phyloP scores from a whole-genome alignment of 1,140 invertebrate species.

The Bombus turneri region DNA sequence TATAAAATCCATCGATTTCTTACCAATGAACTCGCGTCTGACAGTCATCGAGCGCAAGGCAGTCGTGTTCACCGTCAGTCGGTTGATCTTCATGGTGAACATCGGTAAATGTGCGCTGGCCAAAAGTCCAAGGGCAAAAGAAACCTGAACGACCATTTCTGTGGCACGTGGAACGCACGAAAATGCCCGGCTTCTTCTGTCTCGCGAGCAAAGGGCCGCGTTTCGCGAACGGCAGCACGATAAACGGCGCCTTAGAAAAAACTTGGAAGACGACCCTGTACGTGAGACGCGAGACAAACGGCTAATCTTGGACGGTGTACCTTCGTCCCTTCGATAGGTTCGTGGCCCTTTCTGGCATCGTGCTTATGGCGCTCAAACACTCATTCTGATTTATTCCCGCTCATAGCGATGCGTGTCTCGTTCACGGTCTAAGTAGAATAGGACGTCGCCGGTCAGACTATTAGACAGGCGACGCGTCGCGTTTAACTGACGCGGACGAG shows the following conservation, averaged over 20 bases:
- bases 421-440: conserved; percentile 22
- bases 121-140: conserved; percentile 31
- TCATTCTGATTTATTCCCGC: conserved; percentile 25
- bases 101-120: conserved; percentile 1
- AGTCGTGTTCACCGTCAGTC: background rate
- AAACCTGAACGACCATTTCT: conserved; percentile 48
- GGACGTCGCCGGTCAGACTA: conserved; percentile 28
- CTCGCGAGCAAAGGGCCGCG: conserved; percentile 15
- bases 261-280: conserved; percentile 48
- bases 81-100: background rate
- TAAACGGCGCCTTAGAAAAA: conserved; percentile 55
- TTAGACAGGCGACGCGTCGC: background rate
- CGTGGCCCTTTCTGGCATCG: background rate
- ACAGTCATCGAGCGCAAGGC: background rate
- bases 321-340: conserved; percentile 9
- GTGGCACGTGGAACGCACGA: conserved; percentile 63
- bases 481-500: background rate
- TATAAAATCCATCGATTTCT: background rate
- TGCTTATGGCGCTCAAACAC: conserved; percentile 11
- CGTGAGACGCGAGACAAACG: conserved; percentile 73
- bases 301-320: conserved; percentile 21
- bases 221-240: conserved; percentile 47
- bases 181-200: conserved; percentile 60
- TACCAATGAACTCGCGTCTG: background rate
- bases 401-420: conserved; percentile 12